Base-by-base conservation (phyloP, 2,113 vertebrate species). In the Rattus rattus region DNA sequence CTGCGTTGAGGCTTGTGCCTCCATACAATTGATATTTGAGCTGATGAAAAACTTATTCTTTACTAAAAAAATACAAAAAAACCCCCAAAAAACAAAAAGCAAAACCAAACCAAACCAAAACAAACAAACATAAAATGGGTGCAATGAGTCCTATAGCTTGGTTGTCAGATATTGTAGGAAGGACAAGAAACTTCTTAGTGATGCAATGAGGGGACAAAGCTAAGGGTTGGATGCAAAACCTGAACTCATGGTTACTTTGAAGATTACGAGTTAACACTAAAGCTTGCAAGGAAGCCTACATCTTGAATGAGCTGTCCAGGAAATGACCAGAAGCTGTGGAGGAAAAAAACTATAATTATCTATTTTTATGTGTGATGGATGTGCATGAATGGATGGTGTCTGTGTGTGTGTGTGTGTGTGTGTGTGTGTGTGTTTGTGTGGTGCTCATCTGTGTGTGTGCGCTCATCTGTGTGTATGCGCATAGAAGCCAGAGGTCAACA, bases 381-480 rank as follows among this genome's bases (percentile, higher is more conserved):
- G 11, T 14, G 2, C 52, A 59, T 1, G 54, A 14, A 6, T 26
- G 11, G n/a, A 24, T 39, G 19, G 1, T 8, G 17, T 36, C 3
- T n/a, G 5, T 59, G 5, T 20, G 19, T n/a, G 5, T 84, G 24
- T 43, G 43, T 43, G 43, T 43, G 43, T 43, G 43, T 43, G 43
- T 43, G 43, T 43, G 43, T 43, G 43, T 43, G 43, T 43, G 43
- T 43, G 43, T 43, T 2, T 43, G 43, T 43, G 43, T 43, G 43
- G n/a, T n/a, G n/a, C n/a, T n/a, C n/a, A n/a, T 43, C 2, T 43
- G 43, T 43, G 43, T 3, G 43, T 3, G 43, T 3, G 43, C 43
- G 43, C 14, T 28, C 59, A 43, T 12, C 33, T 84, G 1, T 26
- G 16, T 61, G 36, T n/a, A 20, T 13, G 14, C 28, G 56, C 6